Evolutionary conservation across 2,888 invertebrate species (phyloP).

Genomic region (Hemicrepidius hirtus): DNA sequence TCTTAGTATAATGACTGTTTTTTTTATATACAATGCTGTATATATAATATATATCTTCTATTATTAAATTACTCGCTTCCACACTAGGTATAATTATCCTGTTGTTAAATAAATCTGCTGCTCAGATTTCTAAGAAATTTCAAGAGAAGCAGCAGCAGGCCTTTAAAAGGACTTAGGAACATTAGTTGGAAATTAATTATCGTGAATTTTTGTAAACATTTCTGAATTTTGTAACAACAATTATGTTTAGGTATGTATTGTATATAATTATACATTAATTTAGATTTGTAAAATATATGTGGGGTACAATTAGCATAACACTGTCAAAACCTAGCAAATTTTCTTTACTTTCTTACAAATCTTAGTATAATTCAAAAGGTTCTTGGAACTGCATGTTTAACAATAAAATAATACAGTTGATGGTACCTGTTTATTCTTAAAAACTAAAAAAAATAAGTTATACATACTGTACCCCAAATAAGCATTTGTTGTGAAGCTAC

Average conservation of each 20-base stretch:
- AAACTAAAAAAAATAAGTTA: slow-evolving; percentile 15
- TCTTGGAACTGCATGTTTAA: not conserved
- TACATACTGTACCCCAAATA: slow-evolving; percentile 25
- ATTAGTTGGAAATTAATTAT: slow-evolving; percentile 33
- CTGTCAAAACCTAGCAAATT: slow-evolving; percentile 22
- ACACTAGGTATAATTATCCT: slow-evolving; percentile 34
- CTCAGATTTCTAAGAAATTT: slow-evolving; percentile 35
- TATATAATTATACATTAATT: slow-evolving; percentile 39
- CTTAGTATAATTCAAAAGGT: slow-evolving; percentile 31
- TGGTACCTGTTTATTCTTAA: too few relatives aligned
- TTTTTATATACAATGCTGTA: slow-evolving; percentile 47
- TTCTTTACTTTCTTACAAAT: slow-evolving; percentile 22
- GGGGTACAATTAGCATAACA: slow-evolving; percentile 28
- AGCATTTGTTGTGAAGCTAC: slow-evolving; percentile 45
- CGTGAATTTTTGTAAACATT: slow-evolving; percentile 37
- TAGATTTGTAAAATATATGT: slow-evolving; percentile 25
- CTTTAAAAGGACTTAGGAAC: slow-evolving; percentile 31
- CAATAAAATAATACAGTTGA: not conserved
- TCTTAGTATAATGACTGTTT: slow-evolving; percentile 48
- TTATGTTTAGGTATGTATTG: slow-evolving; percentile 23
- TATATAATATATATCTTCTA: slow-evolving; percentile 38
- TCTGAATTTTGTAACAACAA: slow-evolving; percentile 37
- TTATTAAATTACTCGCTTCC: slow-evolving; percentile 48
- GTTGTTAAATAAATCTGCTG: slow-evolving; percentile 35
- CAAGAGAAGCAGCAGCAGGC: slow-evolving; percentile 32